A percentile compares a stretch with the other conserved stretches of the same genome.
Evolutionary conservation across 37 sponge, comb jelly and placozoan species (phyloP).

Genomic region (Cladorhizidae sp.): DNA sequence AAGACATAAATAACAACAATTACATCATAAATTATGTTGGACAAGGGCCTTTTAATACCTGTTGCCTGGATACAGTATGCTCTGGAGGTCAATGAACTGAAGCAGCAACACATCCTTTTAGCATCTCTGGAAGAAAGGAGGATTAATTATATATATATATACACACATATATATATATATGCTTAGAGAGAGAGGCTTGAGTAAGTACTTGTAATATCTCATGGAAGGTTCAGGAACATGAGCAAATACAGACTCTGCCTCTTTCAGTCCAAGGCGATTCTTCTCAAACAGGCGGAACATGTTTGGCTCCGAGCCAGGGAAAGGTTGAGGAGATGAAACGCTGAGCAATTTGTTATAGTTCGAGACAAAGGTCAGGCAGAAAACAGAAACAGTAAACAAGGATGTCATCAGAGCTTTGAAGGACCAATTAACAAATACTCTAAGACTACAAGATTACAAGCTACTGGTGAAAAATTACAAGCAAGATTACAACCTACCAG

Average conservation of each 20-base stretch:
- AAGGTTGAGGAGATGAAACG: constrained; percentile 68
- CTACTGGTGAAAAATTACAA: too few relatives aligned
- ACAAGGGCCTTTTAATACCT: constrained; percentile 1
- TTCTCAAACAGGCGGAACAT: constrained; percentile 57
- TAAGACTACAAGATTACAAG: too few relatives aligned
- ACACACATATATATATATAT: too few relatives aligned
- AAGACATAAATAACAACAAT: constrained; percentile 13
- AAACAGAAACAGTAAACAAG: too few relatives aligned
- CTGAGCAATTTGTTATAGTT: too few relatives aligned
- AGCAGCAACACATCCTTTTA: constrained; percentile 9
- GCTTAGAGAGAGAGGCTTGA: neutral
- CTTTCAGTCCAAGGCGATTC: constrained; percentile 13
- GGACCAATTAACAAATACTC: too few relatives aligned
- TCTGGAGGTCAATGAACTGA: constrained; percentile 33
- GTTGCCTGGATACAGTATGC: constrained; percentile 22
- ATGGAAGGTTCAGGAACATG: constrained; percentile 34
- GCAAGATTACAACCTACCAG: too few relatives aligned
- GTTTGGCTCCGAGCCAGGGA: constrained; percentile 69
- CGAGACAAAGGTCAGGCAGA: too few relatives aligned
- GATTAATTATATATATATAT: neutral
- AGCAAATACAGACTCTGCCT: constrained; percentile 3
- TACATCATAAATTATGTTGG: neutral
- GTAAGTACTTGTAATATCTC: constrained; percentile 10
- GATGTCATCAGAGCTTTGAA: too few relatives aligned
- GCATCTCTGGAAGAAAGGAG: constrained; percentile 14